Base-by-base conservation (phyloP, 1,140 invertebrate genomes). In the Papilio dardanus region DNA sequence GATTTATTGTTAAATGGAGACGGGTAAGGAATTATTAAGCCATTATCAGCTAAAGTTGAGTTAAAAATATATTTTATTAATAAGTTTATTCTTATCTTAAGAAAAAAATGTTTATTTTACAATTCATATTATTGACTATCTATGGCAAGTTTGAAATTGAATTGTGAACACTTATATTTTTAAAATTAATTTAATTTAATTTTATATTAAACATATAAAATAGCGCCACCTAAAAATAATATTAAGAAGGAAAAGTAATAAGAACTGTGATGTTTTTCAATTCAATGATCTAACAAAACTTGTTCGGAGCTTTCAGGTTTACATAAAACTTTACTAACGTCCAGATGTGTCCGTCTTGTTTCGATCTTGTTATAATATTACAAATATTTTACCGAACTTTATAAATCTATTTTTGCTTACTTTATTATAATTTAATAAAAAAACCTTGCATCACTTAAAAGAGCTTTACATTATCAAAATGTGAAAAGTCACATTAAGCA, bases 251-350 rank as follows among this genome's bases (percentile, higher is more conserved):
- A 30, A 62, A 62, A 62, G 54, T 62, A 62, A 62, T 62, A 62
- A 62, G 54, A 62, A 62, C 12, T 62, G 21, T 12, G 24, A 62
- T 62, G 54, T 62, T 62, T 30, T 62, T 62, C 24, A 62, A 62
- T 62, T 28, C 54, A 62, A 62, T 62, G 54, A 62, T 62, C 54
- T 62, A 62, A 62, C 24, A 62, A 62, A 62, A 62, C 21, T 62
- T 62, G 54, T 62, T 62, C 54, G 54, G 54, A 30, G 54, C 54
- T 62, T 62, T 62, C 54, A 62, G 24, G 54, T 62, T 30, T 62
- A 62, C 24, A 28, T 62, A 10, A 62, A 62, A 62, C 54, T 62
- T 62, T 62, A 62, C 24, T 62, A 62, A 62, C 54, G 54, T 62
- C 54, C 54, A 62, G 54, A 62, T 62, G 54, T n/a, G 54, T 62